Evolutionary conservation across 2,888 invertebrate species (phyloP), one percentile per base, ranked within the genome.

Genomic region (Acholoe squamosa): DNA sequence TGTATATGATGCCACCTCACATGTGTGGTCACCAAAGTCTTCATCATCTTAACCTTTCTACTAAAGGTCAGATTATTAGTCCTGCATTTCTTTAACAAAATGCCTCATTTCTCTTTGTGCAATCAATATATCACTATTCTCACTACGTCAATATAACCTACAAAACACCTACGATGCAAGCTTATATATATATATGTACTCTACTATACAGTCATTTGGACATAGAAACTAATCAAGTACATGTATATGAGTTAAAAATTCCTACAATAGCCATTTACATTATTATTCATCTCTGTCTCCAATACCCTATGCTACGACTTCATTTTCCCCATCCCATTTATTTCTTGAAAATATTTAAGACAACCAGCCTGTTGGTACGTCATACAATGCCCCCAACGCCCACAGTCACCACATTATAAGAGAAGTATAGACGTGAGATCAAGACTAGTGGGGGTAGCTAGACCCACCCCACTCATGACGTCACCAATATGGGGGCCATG

Each of bases 201-300:
- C 80, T 80, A 80, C 86, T 86, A 86, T 86, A 86, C 86, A 86
- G 86, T 54, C 86, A 86, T 54, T 52, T 86, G 25, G 86, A 86
- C 86, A 86, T 80, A 52, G 28, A 77, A 56, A 56, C 86, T 86
- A 86, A 86, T 86, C 86, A 86, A 86, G 86, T 86, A 86, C 56
- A 86, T 80, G 80, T 84, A 84, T 84, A 52, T 86, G 86, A 86
- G 86, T 86, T 86, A 56, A 86, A 86, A 86, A 86, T 86, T 86
- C 80, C 80, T 80, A 80, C 80, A 80, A 80, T 80, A 80, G 80
- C 80, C 80, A 80, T 80, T 80, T 80, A 80, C 80, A 80, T 33
- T 31, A 34, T 80, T 80, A 34, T 43, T 71, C 71, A 43, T 43
- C 43, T 43, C 71, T 25, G 25, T 71, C 25, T 28, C 28, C 25